Conservation (phyloP, 2,113 vertebrate genomes). For the Stegostoma tigrinum region DNA sequence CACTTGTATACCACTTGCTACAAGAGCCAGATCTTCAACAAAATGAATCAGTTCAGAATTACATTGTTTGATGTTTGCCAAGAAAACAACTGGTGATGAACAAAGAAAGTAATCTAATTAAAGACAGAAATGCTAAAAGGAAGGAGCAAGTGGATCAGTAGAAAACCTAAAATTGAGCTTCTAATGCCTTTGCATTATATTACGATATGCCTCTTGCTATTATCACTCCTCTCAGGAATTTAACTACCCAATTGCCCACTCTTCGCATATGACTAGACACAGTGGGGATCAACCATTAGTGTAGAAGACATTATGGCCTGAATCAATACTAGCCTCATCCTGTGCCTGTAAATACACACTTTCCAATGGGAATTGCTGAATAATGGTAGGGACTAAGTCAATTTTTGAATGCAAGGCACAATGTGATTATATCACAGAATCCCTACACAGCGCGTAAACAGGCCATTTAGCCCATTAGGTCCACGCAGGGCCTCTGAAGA, state of each 20-base stretch:
- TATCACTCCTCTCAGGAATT: neutral
- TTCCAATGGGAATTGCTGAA: neutral
- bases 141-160: neutral
- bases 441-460: too few species aligned
- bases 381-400: neutral
- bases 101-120: neutral
- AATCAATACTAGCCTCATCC: neutral
- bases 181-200: neutral
- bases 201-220: neutral
- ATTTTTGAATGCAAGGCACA: too few species aligned
- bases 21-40: neutral
- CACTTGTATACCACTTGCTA: neutral
- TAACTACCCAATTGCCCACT: neutral
- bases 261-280: neutral
- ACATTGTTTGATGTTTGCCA: neutral
- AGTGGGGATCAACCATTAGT: neutral
- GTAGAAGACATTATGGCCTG: neutral
- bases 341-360: neutral
- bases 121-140: neutral
- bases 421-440: too few species aligned
- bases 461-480: too few species aligned
- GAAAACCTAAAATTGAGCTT: neutral
- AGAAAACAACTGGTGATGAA: neutral
- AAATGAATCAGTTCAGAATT: neutral
- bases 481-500: too few species aligned